These are phyloP conservation scores for Planococcus citri DNA, from an alignment of 1,140 invertebrate genomes.

Conservation along the genomic window DNA sequence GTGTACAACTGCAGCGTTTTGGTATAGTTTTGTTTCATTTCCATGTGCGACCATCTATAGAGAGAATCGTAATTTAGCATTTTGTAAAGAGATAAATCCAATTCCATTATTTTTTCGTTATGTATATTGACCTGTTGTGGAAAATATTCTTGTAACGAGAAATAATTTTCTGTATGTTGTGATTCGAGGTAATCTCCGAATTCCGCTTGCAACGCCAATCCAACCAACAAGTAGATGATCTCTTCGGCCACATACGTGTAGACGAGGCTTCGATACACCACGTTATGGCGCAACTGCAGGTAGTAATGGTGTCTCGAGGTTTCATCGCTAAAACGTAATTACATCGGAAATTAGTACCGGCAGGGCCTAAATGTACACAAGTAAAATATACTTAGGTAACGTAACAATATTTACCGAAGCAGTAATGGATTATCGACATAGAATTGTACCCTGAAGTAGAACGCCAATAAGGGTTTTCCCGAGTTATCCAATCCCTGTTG, in stretches of 20 bases:
- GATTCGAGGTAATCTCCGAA: conserved; percentile 57
- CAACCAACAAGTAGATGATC: conserved; percentile 64
- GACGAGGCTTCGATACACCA: conserved; percentile 51
- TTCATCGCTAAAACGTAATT: conserved; percentile 56
- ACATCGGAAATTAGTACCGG: too few relatives aligned
- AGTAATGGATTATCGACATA: conserved; percentile 81
- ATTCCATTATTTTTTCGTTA: too few relatives aligned
- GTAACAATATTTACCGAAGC: conserved; percentile 49
- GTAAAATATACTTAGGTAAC: too few relatives aligned
- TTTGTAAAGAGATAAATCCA: too few relatives aligned
- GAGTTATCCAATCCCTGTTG: conserved; percentile 75
- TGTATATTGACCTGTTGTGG: conserved; percentile 38
- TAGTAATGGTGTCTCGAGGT: conserved; percentile 84
- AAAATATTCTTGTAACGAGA: conserved; percentile 63
- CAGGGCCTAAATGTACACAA: too few relatives aligned
- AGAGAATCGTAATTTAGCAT: too few relatives aligned
- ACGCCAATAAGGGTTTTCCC: conserved; percentile 72
- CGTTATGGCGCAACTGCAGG: conserved; percentile 82
- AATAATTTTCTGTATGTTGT: conserved; percentile 52
- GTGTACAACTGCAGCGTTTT: conserved; percentile 47
- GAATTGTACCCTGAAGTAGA: conserved; percentile 87
- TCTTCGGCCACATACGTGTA: conserved; percentile 52
- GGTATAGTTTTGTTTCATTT: conserved; percentile 41
- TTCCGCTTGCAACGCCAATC: conserved; percentile 80
- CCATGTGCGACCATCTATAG: conserved; percentile 35